Percentiles rank a stretch among this genome's conserved stretches.
Evolutionary conservation across 2,113 vertebrate genomes (phyloP).

Genomic region (Poecilia latipinna): DNA sequence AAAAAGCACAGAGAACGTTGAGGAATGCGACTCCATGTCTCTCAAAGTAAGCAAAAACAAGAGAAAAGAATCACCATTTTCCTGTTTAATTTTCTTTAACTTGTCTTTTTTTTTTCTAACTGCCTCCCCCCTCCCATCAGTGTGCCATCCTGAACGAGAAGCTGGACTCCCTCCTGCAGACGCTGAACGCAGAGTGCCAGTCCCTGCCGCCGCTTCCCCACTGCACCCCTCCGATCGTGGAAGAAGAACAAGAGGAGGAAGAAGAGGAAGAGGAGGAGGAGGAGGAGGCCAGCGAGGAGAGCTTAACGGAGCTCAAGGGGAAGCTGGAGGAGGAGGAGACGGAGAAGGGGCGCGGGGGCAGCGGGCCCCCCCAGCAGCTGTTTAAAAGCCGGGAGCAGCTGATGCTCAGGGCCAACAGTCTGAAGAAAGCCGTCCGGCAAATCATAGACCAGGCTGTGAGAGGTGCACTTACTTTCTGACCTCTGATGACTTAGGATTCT

Average conservation of each 20-base stretch:
- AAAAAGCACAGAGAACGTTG: slow-evolving; percentile 87
- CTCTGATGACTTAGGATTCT: not conserved
- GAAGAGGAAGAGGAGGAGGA: slow-evolving; percentile 62
- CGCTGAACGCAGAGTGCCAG: slow-evolving; percentile 86
- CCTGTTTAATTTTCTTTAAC: too few relatives aligned
- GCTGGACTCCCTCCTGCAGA: slow-evolving; percentile 91
- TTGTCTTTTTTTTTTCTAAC: too few relatives aligned
- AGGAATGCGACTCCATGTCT: slow-evolving; percentile 89
- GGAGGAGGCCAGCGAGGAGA: slow-evolving; percentile 90
- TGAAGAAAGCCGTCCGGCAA: slow-evolving; percentile 96
- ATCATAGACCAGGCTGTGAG: slow-evolving; percentile 96
- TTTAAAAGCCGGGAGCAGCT: slow-evolving; percentile 89
- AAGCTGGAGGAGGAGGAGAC: slow-evolving; percentile 83
- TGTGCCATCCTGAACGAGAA: slow-evolving; percentile 95
- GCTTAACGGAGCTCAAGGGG: slow-evolving; percentile 88
- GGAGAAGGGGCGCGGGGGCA: slow-evolving; percentile 73
- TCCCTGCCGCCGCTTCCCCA: slow-evolving; percentile 71
- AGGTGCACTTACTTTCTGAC: slow-evolving; percentile 74
- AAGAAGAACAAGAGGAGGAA: slow-evolving; percentile 86
- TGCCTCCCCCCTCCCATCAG: slow-evolving; percentile 66
- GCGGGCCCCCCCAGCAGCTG: slow-evolving; percentile 79
- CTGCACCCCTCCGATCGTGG: slow-evolving; percentile 83
- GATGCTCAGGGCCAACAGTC: slow-evolving; percentile 94
- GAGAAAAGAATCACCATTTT: not conserved
- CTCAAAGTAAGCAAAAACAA: slow-evolving; percentile 84